Base-by-base conservation (phyloP, 1,140 invertebrate species). In the Apolygus lucorum region DNA sequence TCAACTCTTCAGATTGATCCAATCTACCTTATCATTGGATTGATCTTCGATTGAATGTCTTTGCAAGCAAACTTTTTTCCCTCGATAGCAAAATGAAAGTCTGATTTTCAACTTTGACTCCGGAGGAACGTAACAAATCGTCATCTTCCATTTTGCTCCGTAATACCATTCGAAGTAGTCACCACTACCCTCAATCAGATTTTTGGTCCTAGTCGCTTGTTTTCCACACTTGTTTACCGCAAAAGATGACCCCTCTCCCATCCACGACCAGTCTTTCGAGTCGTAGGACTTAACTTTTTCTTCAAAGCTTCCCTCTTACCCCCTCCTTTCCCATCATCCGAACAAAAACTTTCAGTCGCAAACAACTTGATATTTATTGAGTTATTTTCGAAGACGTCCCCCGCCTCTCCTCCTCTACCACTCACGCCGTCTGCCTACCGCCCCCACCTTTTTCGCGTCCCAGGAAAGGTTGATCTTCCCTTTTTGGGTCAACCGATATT, bases 291-390 rank as follows among this genome's bases (percentile, higher is more conserved):
- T 68, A 68, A 59, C 52, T 68, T 59, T 68, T 68, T 59, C 52
- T 68, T 59, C 54, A 28, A 59, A 28, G 49, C 52, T 42, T 26
- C 27, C 1, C 64, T 27, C 1, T 21, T 28, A 14, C 64, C 34
- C 34, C 21, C 34, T 42, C 26, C 28, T 28, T 26, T 1, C 64
- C 28, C 64, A 27, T 28, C 63, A 42, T 28, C 28, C 27, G 28
- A 68, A 21, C 54, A 68, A 68, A 68, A 68, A 68, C 67, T 68
- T 68, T 68, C 52, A 66, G 67, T 68, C 67, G 67, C 67, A 68
- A 68, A 68, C 67, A 68, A 68, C 67, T 59, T 68, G 67, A 68
- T 68, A 68, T 68, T 68, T 68, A 68, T 68, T 68, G 67, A 68
- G 67, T 68, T 68, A 68, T 68, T 68, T 68, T 68, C 67, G 67